Evolutionary conservation across 1,140 invertebrate genomes (phyloP).

Genomic region (Hestina assimilis): DNA sequence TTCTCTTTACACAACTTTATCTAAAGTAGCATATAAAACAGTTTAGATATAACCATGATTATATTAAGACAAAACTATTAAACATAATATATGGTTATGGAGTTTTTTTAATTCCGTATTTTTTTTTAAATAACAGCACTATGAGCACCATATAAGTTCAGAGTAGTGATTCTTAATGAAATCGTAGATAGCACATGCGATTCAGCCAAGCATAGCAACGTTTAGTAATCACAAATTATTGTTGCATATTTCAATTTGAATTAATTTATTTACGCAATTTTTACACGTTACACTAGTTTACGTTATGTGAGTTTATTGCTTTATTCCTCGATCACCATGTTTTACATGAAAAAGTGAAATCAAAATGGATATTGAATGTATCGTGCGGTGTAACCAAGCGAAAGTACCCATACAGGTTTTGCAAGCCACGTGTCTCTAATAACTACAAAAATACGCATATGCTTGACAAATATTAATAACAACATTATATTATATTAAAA

Average conservation of each 20-base stretch:
- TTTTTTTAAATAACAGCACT: too few species aligned
- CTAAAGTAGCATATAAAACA: slow-evolving; percentile 3
- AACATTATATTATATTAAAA: neutral
- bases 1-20: slow-evolving; percentile 13
- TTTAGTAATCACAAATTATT: slow-evolving; percentile 23
- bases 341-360: slow-evolving; percentile 54
- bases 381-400: slow-evolving; percentile 54
- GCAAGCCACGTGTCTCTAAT: slow-evolving; percentile 14
- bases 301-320: slow-evolving; percentile 16
- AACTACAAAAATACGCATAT: neutral
- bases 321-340: slow-evolving; percentile 17
- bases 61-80: too few species aligned
- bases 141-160: too few species aligned
- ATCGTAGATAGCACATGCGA: neutral
- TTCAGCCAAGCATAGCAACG: slow-evolving; percentile 13
- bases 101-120: too few species aligned
- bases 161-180: neutral
- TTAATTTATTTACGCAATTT: slow-evolving; percentile 28
- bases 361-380: slow-evolving; percentile 38
- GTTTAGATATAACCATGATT: neutral
- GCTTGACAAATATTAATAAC: neutral
- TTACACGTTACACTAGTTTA: slow-evolving; percentile 20
- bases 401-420: slow-evolving; percentile 72
- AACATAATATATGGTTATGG: too few species aligned
- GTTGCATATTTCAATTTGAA: slow-evolving; percentile 24